Conservation (phyloP, 2,888 invertebrate species). For the Chalcis sispes region DNA sequence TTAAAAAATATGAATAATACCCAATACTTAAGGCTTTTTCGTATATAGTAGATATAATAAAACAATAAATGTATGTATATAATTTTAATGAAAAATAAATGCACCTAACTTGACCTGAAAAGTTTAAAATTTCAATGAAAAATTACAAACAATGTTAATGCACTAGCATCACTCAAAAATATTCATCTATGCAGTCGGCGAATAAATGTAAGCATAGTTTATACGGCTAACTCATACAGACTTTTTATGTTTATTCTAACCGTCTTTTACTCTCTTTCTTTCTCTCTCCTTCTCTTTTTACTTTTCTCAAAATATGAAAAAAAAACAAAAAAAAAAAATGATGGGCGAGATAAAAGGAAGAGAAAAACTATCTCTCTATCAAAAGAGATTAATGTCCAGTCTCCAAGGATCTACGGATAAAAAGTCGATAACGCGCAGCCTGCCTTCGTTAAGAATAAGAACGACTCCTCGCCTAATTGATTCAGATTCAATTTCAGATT, state of each 20-base stretch:
- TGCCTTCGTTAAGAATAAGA: slow-evolving; percentile 38
- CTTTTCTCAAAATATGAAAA: background rate
- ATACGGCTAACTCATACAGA: background rate
- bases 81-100: too few relatives aligned
- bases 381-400: slow-evolving; percentile 47
- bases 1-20: too few relatives aligned
- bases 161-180: too few relatives aligned
- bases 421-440: background rate
- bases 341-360: too few relatives aligned
- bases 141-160: too few relatives aligned
- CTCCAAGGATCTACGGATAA: background rate
- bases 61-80: too few relatives aligned
- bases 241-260: background rate
- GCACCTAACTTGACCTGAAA: too few relatives aligned
- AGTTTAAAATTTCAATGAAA: too few relatives aligned
- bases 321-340: background rate
- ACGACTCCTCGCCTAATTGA: slow-evolving; percentile 45
- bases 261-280: background rate
- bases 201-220: background rate
- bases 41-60: too few relatives aligned
- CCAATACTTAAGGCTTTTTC: too few relatives aligned
- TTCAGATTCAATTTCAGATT: slow-evolving; percentile 52
- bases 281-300: background rate
- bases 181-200: slow-evolving; percentile 1
- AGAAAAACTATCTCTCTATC: too few relatives aligned